Conservation (phyloP, 2,797 vertebrate species). For the Choloepus didactylus region DNA sequence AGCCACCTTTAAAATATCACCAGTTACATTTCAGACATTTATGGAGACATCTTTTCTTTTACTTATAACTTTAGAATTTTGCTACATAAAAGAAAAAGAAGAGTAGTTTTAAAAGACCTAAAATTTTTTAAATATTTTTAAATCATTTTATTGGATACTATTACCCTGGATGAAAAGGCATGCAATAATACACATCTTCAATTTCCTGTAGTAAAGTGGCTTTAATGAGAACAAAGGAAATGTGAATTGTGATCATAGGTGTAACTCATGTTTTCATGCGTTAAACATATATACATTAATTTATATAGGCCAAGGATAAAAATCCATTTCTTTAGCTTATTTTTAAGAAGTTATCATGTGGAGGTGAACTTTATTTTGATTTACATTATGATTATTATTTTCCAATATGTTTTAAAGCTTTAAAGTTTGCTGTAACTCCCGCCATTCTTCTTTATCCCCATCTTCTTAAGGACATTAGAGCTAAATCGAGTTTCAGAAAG, state of each 20-base stretch:
- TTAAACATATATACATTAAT: constrained; percentile 27
- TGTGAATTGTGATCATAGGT: constrained; percentile 4
- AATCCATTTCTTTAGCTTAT: constrained; percentile 1
- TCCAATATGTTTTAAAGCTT: not conserved
- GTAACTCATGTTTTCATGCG: constrained; percentile 60
- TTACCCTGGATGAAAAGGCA: constrained; percentile 62
- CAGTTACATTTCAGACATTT: constrained; percentile 49
- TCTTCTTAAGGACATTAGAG: not conserved
- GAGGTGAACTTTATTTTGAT: not conserved
- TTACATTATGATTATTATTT: constrained; percentile 21
- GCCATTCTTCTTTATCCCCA: not conserved
- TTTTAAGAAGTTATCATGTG: not conserved
- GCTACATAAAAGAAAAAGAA: constrained; percentile 45
- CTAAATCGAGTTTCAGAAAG: not conserved
- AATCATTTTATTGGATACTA: constrained; percentile 51
- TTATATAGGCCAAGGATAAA: not conserved
- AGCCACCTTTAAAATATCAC: not conserved
- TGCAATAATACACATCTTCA: constrained; percentile 50
- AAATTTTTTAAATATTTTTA: constrained; percentile 60
- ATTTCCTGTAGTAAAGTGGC: constrained; percentile 66
- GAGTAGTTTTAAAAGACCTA: constrained; percentile 59
- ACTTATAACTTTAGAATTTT: not conserved
- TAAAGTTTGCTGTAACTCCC: not conserved
- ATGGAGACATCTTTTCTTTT: constrained; percentile 46
- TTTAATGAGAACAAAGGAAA: constrained; percentile 68